Evolutionary conservation across 2,888 invertebrate genomes (phyloP), one percentile per base, ranked within the genome.

Genomic region (Xanthorhoe spadicearia): DNA sequence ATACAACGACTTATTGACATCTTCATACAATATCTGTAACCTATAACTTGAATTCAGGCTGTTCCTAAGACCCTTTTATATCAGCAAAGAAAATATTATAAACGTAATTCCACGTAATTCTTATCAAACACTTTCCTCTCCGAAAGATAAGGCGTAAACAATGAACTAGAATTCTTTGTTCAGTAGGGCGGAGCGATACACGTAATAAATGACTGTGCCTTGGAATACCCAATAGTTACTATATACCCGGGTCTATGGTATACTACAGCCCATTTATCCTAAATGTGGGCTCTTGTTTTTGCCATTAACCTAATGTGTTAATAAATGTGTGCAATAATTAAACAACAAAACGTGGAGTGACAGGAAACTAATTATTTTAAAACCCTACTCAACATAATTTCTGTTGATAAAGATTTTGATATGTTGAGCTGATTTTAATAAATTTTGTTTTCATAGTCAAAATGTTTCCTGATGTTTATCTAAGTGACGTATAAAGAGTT

Each of bases 301-400:
- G 87, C 85, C 83, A 84, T 90, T 89, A 88, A 81, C 83, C 84
- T 90, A 90, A 91, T 89, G 90, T 87, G 87, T 85, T 87, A 88
- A 90, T 90, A 90, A 90, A 90, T 90, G 90, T 82, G 84, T 83
- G 86, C 81, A 89, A 90, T 90, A 89, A 91, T 90, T 89, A 90
- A 90, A 89, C 88, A 90, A 89, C 88, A 83, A 83, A 83, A 82
- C 80, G 69, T 19, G 76, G 83, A 85, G 80, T 80, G 86, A 86
- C 84, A 78, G 75, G 71, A 72, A 84, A 88, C 88, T 89, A 90
- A 90, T 90, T 86, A 82, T 82, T 81, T 79, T 74, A 79, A 84
- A 83, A 81, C 81, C 77, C 76, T 56, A 32, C 32, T 32, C 32
- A 32, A 32, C 32, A 32, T 57, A 63, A 66, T 43, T 66, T 70